Percentiles rank a stretch among this genome's conserved stretches.
Conservation (phyloP, 2,797 vertebrate species). For the Scyliorhinus canicula region DNA sequence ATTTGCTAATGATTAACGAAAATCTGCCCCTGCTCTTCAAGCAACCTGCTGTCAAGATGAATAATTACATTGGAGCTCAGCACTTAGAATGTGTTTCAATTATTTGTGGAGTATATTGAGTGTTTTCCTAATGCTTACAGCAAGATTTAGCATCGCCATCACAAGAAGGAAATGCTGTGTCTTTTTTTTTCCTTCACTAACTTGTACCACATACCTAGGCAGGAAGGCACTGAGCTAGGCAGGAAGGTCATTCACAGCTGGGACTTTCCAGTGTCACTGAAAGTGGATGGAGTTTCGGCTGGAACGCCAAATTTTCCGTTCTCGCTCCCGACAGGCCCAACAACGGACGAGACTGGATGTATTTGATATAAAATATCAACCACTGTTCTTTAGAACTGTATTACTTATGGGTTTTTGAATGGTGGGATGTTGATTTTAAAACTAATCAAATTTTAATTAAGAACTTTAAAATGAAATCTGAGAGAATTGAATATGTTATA, state of each 20-base stretch:
- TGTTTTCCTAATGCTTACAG: neutral
- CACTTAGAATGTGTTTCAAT: neutral
- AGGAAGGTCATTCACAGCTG: too few relatives aligned
- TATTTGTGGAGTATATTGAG: neutral
- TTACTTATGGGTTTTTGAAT: neutral
- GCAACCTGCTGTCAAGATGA: neutral
- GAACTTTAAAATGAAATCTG: neutral
- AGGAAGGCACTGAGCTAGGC: neutral
- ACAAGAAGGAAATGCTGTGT: neutral
- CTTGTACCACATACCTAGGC: neutral
- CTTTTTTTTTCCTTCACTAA: neutral
- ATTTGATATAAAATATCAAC: neutral
- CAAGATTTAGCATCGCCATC: neutral
- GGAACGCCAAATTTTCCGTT: too few relatives aligned
- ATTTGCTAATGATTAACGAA: neutral
- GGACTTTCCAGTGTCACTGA: neutral
- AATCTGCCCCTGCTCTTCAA: neutral
- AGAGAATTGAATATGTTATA: neutral
- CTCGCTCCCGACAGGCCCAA: too few relatives aligned
- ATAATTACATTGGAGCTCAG: neutral
- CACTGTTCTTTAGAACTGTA: neutral
- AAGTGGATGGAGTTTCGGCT: too few relatives aligned
- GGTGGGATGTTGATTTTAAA: neutral
- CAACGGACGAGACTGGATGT: neutral
- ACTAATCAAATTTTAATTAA: conserved; percentile 4